Conservation (phyloP, 2,888 invertebrate genomes). For the Limnephilus auricula region DNA sequence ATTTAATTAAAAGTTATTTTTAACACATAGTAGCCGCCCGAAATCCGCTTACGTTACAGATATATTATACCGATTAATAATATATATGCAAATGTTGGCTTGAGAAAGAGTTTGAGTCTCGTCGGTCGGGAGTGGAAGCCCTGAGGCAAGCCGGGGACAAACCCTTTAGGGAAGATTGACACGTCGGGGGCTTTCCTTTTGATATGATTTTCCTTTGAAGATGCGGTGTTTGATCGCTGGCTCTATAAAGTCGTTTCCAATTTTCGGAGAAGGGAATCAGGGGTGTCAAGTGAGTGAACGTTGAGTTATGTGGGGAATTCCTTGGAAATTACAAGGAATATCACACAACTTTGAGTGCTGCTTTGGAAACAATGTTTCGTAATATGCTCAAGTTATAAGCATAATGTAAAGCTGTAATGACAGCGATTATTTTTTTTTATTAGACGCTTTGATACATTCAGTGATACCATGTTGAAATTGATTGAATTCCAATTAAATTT, state of each 20-base stretch:
- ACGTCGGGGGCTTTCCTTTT: constrained; percentile 39
- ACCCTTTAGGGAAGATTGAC: constrained; percentile 47
- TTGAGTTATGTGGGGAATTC: background rate
- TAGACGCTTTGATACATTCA: background rate
- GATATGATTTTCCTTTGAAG: constrained; percentile 45
- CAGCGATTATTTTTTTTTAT: background rate
- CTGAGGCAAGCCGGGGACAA: background rate
- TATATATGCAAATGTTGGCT: constrained; percentile 41
- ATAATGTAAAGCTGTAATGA: background rate
- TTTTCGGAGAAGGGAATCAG: constrained; percentile 15
- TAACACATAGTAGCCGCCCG: background rate
- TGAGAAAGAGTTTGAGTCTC: constrained; percentile 39
- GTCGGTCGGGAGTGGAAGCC: background rate
- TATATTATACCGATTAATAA: constrained; percentile 44
- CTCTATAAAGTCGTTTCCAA: constrained; percentile 23
- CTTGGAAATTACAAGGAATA: background rate
- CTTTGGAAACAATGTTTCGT: background rate
- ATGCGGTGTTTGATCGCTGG: constrained; percentile 40
- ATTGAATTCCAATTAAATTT: too few relatives aligned
- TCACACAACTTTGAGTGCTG: background rate
- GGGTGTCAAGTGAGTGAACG: background rate
- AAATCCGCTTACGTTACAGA: constrained; percentile 43
- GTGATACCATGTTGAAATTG: background rate
- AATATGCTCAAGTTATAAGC: background rate
- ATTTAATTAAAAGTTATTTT: constrained; percentile 37